A percentile compares a stretch with the other conserved stretches of the same genome.
These are phyloP conservation scores for Ciona savignyi DNA, from an alignment of 23 tunicate genomes.

Conservation along the genomic window DNA sequence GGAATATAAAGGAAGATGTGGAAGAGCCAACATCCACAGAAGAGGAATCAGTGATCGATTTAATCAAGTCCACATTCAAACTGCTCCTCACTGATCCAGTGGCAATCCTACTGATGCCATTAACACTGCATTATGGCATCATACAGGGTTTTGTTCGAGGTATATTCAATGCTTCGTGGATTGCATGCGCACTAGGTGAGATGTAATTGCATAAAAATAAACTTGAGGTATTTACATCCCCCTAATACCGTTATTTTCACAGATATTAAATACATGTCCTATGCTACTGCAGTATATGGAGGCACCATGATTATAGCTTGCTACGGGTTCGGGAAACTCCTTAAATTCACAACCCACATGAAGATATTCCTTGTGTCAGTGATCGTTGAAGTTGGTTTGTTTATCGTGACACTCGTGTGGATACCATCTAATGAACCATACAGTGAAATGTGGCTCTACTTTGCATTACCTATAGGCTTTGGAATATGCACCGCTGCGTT, in stretches of 20 bases:
- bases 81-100: constrained; percentile 38
- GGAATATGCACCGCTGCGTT: constrained; percentile 39
- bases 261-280: constrained; percentile 62
- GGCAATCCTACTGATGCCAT: constrained; percentile 45
- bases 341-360: constrained; percentile 25
- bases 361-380: constrained; percentile 27
- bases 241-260: too few species aligned
- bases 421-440: constrained; percentile 14
- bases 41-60: constrained; percentile 14
- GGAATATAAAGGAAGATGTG: background rate
- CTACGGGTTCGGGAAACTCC: constrained; percentile 38
- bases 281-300: constrained; percentile 58
- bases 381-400: constrained; percentile 32
- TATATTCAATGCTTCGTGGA: constrained; percentile 57
- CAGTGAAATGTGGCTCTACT: constrained; percentile 19
- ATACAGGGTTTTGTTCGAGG: constrained; percentile 63
- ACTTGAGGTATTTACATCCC: too few species aligned
- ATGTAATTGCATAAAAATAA: too few species aligned
- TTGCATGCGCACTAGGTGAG: constrained; percentile 67
- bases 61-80: constrained; percentile 35
- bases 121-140: constrained; percentile 66
- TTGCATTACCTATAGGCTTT: constrained; percentile 26
- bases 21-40: background rate
- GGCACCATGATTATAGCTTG: constrained; percentile 37
- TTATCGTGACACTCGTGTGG: constrained; percentile 40